These are phyloP conservation scores for Poecilia latipinna DNA, from an alignment of 2,113 vertebrate species.

Conservation along the genomic window DNA sequence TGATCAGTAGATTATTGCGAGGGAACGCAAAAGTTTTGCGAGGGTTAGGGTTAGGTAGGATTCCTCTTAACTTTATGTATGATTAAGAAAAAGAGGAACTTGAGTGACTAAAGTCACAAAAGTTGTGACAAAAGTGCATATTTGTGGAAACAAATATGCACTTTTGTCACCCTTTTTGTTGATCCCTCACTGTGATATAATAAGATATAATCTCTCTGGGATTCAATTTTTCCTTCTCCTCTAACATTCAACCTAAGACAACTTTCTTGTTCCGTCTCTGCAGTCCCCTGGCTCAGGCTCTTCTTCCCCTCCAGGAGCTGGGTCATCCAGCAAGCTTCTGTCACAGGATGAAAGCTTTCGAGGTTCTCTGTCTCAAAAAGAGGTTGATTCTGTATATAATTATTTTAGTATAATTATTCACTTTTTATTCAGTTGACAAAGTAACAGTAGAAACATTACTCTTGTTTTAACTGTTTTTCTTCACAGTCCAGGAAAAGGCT, in stretches of 20 bases:
- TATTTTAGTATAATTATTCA: too few relatives aligned
- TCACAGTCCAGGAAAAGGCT: constrained; percentile 93
- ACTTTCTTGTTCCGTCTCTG: constrained; percentile 38
- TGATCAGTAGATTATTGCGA: too few relatives aligned
- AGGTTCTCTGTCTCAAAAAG: constrained; percentile 85
- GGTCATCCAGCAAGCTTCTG: constrained; percentile 85
- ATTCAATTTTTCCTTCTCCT: background rate
- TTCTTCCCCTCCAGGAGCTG: constrained; percentile 89
- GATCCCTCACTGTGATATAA: background rate
- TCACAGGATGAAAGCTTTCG: constrained; percentile 85
- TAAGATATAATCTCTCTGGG: too few relatives aligned
- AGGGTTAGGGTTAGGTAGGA: too few relatives aligned
- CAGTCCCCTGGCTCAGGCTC: constrained; percentile 90
- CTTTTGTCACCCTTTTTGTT: background rate
- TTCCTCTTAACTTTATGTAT: too few relatives aligned
- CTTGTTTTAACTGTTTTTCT: constrained; percentile 65
- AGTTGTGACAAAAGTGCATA: too few relatives aligned
- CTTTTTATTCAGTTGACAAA: background rate
- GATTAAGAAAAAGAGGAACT: too few relatives aligned
- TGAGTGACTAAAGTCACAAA: too few relatives aligned
- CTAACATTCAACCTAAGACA: background rate
- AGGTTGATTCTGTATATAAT: constrained; percentile 74
- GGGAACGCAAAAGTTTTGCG: too few relatives aligned
- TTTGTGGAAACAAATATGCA: background rate
- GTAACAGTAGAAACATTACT: background rate